Base-by-base conservation (phyloP, 2,113 vertebrate species). In the Bubo scandiacus region DNA sequence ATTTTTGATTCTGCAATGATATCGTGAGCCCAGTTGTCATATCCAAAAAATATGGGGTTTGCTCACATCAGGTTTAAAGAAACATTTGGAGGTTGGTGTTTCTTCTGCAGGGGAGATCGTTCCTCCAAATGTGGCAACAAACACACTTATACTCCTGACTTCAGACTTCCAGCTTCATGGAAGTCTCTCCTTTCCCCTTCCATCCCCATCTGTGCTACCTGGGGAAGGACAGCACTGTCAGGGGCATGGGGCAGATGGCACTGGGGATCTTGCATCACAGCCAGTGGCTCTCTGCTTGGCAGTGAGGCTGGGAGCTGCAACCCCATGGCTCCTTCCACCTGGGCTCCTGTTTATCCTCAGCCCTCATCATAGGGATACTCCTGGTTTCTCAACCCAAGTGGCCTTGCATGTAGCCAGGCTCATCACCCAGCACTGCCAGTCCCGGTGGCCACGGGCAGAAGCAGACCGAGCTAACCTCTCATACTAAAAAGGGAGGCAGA, bases 161-260 rank as follows among this genome's bases (percentile, higher is more conserved):
- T 59, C 49, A 67, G 43, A 63, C 15, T 95, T 92, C 17, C 62
- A 88, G 20, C 29, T 82, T 62, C 34, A 51, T 29, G 29, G 52
- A 63, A 54, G 34, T 58, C 30, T 58, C 25, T 91, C 30, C 30
- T 52, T 85, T 71, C 19, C 57, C 34, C 21, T 58, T 52, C 22
- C 4, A 3, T 23, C 11, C 21, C 12, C 1, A 0, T 22, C 30
- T 65, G 51, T 62, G 36, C n/a, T 58, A 22, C 59, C 21, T 0
- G 2, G 18, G 61, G 42, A 82, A 75, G 29, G 47, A 45, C 22
- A 70, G 59, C 16, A 9, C 9, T 12, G n/a, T 26, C 63, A 49
- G 23, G 40, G 29, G 27, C 65, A 77, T 2, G 7, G 3, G 2
- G 1, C 0, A 1, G 34, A 4, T 49, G 67, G 23, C 30, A 12